phyloP scores from a whole-genome alignment of 1,140 invertebrate genomes.

The Monomorium pharaonis region DNA sequence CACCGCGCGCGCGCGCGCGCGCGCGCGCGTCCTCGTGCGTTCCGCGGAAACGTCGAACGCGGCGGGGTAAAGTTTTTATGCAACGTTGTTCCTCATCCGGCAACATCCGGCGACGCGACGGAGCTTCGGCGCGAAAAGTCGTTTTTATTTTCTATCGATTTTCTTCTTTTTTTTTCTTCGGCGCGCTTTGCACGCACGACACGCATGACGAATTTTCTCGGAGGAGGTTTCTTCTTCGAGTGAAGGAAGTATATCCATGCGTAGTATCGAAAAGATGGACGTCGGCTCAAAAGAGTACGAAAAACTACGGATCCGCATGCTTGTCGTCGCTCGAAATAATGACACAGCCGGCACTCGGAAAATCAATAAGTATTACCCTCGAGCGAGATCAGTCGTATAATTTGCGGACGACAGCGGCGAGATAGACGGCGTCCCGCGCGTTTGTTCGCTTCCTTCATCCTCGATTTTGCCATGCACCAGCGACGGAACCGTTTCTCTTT shows the following conservation, averaged over 20 bases:
- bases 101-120: not conserved
- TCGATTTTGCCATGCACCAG: slow-evolving; percentile 10
- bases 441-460: not conserved
- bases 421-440: not conserved
- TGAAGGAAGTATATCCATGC: not conserved
- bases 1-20: too few species aligned
- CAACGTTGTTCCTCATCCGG: slow-evolving; percentile 2
- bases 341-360: slow-evolving; percentile 31
- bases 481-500: slow-evolving; percentile 2
- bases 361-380: slow-evolving; percentile 35
- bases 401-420: not conserved
- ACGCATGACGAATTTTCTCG: not conserved
- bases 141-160: too few species aligned
- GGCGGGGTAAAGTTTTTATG: not conserved
- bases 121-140: too few species aligned
- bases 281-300: not conserved
- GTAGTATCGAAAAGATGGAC: not conserved
- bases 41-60: slow-evolving; percentile 30
- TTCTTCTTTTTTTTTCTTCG: too few species aligned
- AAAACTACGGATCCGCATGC: slow-evolving; percentile 14
- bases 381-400: slow-evolving; percentile 49
- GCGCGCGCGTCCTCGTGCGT: slow-evolving; percentile 5
- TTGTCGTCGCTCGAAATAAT: not conserved
- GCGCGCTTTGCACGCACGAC: too few species aligned
- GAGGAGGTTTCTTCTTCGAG: too few species aligned